Base-by-base conservation (phyloP, 2,888 invertebrate genomes). In the Andrena chrysosceles region DNA sequence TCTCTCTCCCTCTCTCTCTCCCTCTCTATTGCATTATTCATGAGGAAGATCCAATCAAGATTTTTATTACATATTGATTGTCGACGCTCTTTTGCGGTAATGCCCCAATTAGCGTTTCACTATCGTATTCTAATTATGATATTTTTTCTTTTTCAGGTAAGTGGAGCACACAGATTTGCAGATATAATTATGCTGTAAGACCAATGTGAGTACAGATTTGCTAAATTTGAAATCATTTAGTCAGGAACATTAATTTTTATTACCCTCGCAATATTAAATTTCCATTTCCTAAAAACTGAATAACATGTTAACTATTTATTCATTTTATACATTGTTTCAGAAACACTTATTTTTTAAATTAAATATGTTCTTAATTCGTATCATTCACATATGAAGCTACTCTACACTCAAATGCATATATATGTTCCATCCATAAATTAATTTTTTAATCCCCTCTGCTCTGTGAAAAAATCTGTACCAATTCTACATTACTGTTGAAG, bases 131-230 rank as follows among this genome's bases (percentile, higher is more conserved):
- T 56, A 56, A 56, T 56, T 56, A 23, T 56, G 26, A 10, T 4
- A 56, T 56, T 10, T 56, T 8, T 56, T 26, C 56, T 26, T 23
- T 56, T 56, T 56, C 56, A 56, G 56, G 56, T 56, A 56, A 56
- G 56, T 56, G 10, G 56, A 56, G 56, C 10, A 8, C 23, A 56
- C 8, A 56, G 56, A 26, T 26, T 56, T 23, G 10, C 52, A 26
- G 23, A 23, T 13, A 26, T 23, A 23, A 13, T 23, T 56, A 23
- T 23, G 20, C 56, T 26, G 23, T 26, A 23, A 8, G 20, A 56
- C 4, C 20, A 56, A 56, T 23, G 56, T 56, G 10, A 56, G 26
- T 56, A 23, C 56, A 56, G 10, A 10, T 56, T 56, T 23, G 1
- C 20, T 23, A 23, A 10, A 56, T 56, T 56, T 56, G 23, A 16